These are phyloP conservation scores for Drosophila pseudotalamancana DNA, from an alignment of 2,888 invertebrate species.

Conservation along the genomic window DNA sequence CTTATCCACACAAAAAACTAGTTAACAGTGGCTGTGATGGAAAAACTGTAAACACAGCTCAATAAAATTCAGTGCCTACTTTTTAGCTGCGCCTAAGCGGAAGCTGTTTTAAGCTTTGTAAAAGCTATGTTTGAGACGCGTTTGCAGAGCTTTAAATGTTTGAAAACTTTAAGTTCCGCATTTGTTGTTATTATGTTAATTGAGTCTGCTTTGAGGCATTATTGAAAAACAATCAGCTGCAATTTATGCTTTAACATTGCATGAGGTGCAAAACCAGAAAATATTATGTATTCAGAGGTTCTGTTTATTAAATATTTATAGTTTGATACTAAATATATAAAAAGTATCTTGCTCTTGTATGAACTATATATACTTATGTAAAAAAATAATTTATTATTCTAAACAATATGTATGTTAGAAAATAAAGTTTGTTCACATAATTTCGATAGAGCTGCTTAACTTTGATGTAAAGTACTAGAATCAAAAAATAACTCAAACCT, in stretches of 20 bases:
- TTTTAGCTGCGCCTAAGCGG: conserved; percentile 2
- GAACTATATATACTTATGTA: no score
- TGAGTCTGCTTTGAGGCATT: conserved; percentile 14
- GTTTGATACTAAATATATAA: no score
- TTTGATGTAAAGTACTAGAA: no score
- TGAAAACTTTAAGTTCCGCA: conserved; percentile 15
- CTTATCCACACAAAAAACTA: not conserved
- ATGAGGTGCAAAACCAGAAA: no score
- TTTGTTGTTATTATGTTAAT: not conserved
- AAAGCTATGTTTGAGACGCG: conserved; percentile 27
- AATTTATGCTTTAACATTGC: conserved; percentile 21
- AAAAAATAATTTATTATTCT: no score
- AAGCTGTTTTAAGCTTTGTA: conserved; percentile 21
- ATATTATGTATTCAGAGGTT: no score
- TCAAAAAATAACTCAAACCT: no score
- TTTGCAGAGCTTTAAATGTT: not conserved
- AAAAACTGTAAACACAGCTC: not conserved
- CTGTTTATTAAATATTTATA: no score
- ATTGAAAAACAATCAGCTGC: not conserved
- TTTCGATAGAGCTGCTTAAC: no score
- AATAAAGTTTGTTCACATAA: no score
- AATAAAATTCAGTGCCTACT: conserved; percentile 19
- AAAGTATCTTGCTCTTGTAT: no score
- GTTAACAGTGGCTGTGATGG: conserved; percentile 4
- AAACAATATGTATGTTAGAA: no score